Evolutionary conservation across 2,797 vertebrate genomes (phyloP).

Genomic region (Emys orbicularis): DNA sequence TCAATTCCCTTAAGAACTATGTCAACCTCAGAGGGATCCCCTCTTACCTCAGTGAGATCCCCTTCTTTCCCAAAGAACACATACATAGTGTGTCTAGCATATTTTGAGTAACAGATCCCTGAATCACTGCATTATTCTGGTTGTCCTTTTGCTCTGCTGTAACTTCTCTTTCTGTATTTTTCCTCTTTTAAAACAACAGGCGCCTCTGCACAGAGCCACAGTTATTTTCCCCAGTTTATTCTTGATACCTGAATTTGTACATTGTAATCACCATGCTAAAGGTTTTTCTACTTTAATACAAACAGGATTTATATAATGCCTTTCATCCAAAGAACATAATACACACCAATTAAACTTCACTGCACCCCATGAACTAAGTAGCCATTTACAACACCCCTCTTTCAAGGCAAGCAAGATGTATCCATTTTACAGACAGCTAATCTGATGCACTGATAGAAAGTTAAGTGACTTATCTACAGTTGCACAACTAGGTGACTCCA

Average conservation of each 20-base stretch:
- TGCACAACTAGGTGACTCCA: neutral
- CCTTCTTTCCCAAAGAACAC: neutral
- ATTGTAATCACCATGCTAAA: constrained; percentile 26
- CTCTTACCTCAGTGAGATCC: neutral
- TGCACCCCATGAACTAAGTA: constrained; percentile 11
- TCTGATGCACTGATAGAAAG: neutral
- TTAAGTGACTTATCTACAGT: neutral
- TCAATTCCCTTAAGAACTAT: neutral
- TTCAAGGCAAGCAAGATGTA: constrained; percentile 43
- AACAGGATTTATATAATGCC: neutral
- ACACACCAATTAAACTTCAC: neutral
- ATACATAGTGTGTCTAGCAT: neutral
- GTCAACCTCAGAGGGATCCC: neutral
- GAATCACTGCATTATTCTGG: neutral
- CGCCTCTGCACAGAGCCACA: constrained; percentile 32
- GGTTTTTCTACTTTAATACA: constrained; percentile 39
- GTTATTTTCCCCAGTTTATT: constrained; percentile 57
- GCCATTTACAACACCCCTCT: constrained; percentile 11
- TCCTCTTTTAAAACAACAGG: constrained; percentile 55
- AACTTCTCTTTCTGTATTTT: constrained; percentile 10
- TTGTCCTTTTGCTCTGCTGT: neutral
- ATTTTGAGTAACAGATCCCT: neutral
- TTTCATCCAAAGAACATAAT: constrained; percentile 44
- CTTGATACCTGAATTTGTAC: constrained; percentile 1
- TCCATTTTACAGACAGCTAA: neutral